Conservation (phyloP, 2,888 invertebrate species). For the Metalampra italica region DNA sequence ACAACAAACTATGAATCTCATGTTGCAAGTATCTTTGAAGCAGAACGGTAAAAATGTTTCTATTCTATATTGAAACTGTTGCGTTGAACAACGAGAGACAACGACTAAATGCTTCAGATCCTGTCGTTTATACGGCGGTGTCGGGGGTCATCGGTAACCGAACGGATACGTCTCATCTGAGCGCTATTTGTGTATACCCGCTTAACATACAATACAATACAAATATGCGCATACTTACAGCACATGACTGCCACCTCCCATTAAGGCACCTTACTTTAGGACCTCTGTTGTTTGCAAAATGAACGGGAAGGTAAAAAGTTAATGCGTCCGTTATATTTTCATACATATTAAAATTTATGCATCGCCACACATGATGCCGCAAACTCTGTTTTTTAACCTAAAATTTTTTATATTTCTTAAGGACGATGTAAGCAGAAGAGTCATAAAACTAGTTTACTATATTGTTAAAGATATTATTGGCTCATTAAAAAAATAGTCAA, state of each 20-base stretch:
- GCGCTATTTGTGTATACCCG: constrained; percentile 27
- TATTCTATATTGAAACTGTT: constrained; percentile 21
- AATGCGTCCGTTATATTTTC: constrained; percentile 32
- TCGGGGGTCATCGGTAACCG: constrained; percentile 56
- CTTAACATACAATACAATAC: constrained; percentile 62
- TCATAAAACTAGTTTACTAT: background rate
- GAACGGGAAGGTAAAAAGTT: constrained; percentile 36
- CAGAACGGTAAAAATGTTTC: constrained; percentile 6
- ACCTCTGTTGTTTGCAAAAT: constrained; percentile 43
- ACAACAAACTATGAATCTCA: constrained; percentile 4
- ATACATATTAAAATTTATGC: constrained; percentile 45
- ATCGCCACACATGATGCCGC: constrained; percentile 26
- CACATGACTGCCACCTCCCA: constrained; percentile 27
- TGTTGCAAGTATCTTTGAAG: constrained; percentile 8
- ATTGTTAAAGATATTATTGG: constrained; percentile 5
- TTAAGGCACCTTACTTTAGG: constrained; percentile 30
- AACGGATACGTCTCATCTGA: constrained; percentile 59
- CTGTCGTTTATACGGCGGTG: constrained; percentile 34
- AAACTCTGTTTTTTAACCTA: constrained; percentile 1
- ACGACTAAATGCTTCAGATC: constrained; percentile 43
- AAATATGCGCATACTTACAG: constrained; percentile 66
- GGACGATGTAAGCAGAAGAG: background rate
- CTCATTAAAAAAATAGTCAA: constrained; percentile 5
- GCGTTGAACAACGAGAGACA: constrained; percentile 28
- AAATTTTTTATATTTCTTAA: background rate